Conservation (phyloP, 2,113 vertebrate species). For the Eidolon helvum region DNA sequence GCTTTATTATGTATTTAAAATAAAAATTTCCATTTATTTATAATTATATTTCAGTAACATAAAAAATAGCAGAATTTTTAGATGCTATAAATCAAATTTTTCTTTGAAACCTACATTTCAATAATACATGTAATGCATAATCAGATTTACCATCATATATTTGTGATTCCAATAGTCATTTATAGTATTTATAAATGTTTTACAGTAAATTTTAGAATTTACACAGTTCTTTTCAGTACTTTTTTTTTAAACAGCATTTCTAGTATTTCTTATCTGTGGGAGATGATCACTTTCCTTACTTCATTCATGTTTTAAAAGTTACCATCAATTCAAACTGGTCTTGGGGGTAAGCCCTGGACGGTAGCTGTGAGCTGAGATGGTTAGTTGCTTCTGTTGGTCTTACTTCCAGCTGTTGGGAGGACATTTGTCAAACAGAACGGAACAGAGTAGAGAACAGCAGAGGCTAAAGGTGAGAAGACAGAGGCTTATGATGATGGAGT, state of each 20-base stretch:
- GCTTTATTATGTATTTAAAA: neutral
- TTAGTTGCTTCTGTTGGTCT: neutral
- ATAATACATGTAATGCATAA: neutral
- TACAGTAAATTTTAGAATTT: neutral
- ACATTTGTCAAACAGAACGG: neutral
- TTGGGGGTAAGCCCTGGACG: neutral
- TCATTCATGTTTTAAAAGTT: neutral
- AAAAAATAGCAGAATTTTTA: neutral
- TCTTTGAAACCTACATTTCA: constrained; percentile 25
- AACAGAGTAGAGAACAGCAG: neutral
- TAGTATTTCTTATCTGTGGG: neutral
- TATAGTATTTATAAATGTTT: neutral
- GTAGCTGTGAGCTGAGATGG: neutral
- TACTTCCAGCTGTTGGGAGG: neutral
- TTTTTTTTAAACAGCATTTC: neutral
- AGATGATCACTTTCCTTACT: neutral
- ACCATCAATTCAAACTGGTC: neutral
- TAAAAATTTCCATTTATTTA: neutral
- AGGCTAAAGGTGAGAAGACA: too few species aligned
- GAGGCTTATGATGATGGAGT: neutral
- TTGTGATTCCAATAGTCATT: neutral
- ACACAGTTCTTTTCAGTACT: neutral
- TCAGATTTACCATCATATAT: neutral
- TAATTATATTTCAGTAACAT: neutral
- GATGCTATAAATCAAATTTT: neutral